Percentiles rank a stretch among this genome's conserved stretches.
Conservation (phyloP, 2,797 vertebrate genomes). For the Vipera ursinii region DNA sequence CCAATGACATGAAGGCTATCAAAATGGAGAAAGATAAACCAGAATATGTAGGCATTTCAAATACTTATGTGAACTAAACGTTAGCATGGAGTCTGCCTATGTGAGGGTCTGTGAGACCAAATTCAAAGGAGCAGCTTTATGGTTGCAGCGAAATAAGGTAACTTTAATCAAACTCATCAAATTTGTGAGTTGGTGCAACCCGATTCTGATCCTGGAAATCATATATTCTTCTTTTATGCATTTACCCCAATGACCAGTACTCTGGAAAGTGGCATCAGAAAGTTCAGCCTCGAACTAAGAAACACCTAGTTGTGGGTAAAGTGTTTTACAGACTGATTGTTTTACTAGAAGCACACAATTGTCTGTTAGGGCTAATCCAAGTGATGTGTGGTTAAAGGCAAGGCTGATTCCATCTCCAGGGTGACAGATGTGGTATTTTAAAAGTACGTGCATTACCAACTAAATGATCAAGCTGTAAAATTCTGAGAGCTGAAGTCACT, state of each 20-base stretch:
- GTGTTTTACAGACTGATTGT: background rate
- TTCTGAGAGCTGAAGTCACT: background rate
- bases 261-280: background rate
- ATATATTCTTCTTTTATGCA: background rate
- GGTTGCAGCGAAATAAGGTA: background rate
- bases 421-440: background rate
- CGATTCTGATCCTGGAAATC: background rate
- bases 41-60: background rate
- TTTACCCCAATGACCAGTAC: background rate
- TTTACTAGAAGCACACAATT: background rate
- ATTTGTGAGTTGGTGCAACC: background rate
- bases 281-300: background rate
- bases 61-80: slow-evolving; percentile 1
- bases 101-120: background rate
- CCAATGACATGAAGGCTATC: background rate
- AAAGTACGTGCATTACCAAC: background rate
- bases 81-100: background rate
- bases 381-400: background rate
- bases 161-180: background rate
- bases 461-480: background rate
- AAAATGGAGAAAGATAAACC: background rate
- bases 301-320: background rate
- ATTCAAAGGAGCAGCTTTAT: background rate
- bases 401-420: background rate
- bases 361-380: background rate